Conservation (phyloP, 2,888 invertebrate species). For the Teleogryllus oceanicus region DNA sequence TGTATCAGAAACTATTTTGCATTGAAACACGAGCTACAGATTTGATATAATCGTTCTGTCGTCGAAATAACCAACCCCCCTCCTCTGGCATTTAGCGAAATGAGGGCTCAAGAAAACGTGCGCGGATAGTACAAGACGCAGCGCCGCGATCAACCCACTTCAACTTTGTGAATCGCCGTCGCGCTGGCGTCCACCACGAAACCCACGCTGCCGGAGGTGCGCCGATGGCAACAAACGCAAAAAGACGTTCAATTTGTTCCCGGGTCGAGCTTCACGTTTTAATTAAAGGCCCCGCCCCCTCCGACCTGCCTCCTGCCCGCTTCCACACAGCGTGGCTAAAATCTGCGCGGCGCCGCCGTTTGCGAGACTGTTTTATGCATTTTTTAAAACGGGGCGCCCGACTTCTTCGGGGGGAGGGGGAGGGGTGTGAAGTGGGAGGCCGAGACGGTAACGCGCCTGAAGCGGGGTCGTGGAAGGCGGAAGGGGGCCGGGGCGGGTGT, state of each 20-base stretch:
- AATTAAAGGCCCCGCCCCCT: background rate
- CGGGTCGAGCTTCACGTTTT: background rate
- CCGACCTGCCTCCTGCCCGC: background rate
- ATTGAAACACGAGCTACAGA: too few relatives aligned
- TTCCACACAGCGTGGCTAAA: background rate
- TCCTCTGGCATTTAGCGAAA: too few relatives aligned
- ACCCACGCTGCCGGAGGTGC: background rate
- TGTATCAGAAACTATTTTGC: too few relatives aligned
- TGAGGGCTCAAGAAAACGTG: too few relatives aligned
- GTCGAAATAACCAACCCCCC: too few relatives aligned
- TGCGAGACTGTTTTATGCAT: background rate
- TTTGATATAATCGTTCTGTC: too few relatives aligned
- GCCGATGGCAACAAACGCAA: background rate
- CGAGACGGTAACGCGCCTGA: background rate
- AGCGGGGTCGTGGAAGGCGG: background rate
- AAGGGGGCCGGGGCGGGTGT: background rate
- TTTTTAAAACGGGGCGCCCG: background rate
- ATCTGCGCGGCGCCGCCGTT: background rate
- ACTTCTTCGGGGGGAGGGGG: background rate
- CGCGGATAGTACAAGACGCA: too few relatives aligned
- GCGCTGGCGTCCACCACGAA: background rate
- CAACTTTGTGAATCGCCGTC: background rate
- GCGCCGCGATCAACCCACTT: background rate
- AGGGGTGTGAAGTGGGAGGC: background rate
- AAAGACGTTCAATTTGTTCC: slow-evolving; percentile 6